Evolutionary conservation across 64 coral and sea anemone species (phyloP).

Genomic region (Actinia tenebrosa): DNA sequence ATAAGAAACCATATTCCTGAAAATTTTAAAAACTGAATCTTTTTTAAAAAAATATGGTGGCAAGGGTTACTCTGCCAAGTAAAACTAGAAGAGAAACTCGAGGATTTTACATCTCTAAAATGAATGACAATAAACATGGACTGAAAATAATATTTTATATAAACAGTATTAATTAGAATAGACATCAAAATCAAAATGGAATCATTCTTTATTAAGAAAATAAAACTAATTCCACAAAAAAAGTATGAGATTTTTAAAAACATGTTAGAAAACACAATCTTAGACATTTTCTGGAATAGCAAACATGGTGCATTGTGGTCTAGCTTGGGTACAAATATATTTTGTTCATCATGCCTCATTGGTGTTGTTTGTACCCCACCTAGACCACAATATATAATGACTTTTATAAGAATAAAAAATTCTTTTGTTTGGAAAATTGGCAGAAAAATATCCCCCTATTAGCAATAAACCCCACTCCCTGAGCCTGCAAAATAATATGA

Average conservation of each 20-base stretch:
- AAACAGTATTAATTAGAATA: neutral
- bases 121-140: neutral
- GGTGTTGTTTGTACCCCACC: too few relatives aligned
- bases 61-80: neutral
- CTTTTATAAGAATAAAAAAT: too few relatives aligned
- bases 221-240: constrained; percentile 18
- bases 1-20: neutral
- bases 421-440: too few relatives aligned
- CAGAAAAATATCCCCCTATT: constrained; percentile 40
- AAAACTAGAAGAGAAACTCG: too few relatives aligned
- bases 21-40: neutral
- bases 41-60: neutral
- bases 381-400: too few relatives aligned
- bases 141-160: neutral
- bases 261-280: neutral
- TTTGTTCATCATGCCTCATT: neutral
- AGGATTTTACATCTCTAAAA: neutral
- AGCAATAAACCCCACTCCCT: constrained; percentile 58
- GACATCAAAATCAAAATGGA: neutral
- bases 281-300: neutral
- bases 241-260: neutral
- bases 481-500: constrained; percentile 71
- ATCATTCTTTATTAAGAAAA: constrained; percentile 21
- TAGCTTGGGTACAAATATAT: too few relatives aligned
- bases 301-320: too few relatives aligned